Evolutionary conservation across 2,888 invertebrate genomes (phyloP), one percentile per base, ranked within the genome.

Genomic region (Yponomeuta sedellus): DNA sequence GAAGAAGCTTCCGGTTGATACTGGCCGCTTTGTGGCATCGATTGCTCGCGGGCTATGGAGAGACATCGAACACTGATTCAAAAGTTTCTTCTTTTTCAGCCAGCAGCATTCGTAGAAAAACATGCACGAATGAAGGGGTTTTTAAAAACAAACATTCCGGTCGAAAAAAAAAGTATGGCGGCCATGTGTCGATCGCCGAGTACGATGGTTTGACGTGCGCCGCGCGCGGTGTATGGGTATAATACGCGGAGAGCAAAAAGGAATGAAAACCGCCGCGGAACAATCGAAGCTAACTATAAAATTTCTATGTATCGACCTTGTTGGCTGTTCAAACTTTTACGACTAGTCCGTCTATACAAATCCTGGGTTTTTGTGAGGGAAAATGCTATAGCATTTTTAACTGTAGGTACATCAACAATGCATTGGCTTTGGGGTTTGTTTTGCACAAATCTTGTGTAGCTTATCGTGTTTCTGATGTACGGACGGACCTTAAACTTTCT

Each of bases 261-360:
- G 39, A 28, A 19, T 10, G 70, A 70, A 73, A 80, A 81, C 83
- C 83, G 84, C 74, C 82, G 75, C 83, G 85, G 90, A 88, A 91
- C 90, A 91, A 90, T 90, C 90, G 91, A 90, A 90, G 86, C 82
- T 82, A 82, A 85, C 84, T 89, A 90, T 91, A 88, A 91, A 91
- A 91, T 89, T 34, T 34, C 34, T 34, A 91, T 91, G 88, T 83
- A 91, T 84, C 77, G 80, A 78, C 73, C 39, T 64, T 72, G 78
- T 82, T 80, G 83, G 88, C 87, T 87, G 89, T 90, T 85, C 78
- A 82, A 86, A 86, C 83, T 83, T 85, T 82, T 80, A 74, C 82
- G 44, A 44, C 79, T 82, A 80, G 82, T 83, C 63, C 12, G 63
- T 20, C 83, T 83, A 83, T 89, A 88, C 89, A 79, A 89, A 84